phyloP scores from a whole-genome alignment of 2,797 vertebrate genomes.

The Pempheris klunzingeri region DNA sequence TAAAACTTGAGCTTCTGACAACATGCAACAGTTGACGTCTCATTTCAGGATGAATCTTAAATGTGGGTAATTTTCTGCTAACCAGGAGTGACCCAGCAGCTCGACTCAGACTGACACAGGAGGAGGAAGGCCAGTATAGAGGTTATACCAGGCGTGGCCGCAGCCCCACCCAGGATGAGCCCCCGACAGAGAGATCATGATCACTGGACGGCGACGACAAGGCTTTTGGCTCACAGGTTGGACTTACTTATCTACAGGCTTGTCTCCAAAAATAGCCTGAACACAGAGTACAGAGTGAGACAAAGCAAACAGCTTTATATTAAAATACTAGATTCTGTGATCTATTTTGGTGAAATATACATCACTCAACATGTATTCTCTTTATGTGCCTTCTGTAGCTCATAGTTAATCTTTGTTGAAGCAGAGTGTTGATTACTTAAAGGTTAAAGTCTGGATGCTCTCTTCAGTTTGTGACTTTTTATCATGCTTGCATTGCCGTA shows the following conservation, averaged over 20 bases:
- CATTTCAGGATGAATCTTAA: neutral
- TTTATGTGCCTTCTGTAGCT: neutral
- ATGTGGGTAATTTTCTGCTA: neutral
- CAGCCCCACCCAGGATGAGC: neutral
- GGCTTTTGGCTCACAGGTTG: conserved; percentile 30
- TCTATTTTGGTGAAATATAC: neutral
- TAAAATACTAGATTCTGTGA: neutral
- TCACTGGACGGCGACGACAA: neutral
- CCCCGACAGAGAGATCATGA: conserved; percentile 17
- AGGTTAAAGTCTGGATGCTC: neutral
- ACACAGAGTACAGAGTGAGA: neutral
- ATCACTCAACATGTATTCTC: neutral
- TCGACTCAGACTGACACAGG: conserved; percentile 17
- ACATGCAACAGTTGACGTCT: neutral
- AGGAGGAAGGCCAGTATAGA: neutral
- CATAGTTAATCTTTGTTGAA: neutral
- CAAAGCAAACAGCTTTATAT: neutral
- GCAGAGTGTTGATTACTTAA: neutral
- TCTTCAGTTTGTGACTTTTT: neutral
- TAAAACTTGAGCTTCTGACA: neutral
- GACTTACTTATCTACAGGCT: conserved; percentile 25
- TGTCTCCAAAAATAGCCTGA: conserved; percentile 6
- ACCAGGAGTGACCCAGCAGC: neutral
- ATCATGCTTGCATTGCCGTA: too few relatives aligned
- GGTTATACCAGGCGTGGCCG: conserved; percentile 26